Evolutionary conservation across 2,888 invertebrate genomes (phyloP).

Genomic region (Hoplodrina blanda): DNA sequence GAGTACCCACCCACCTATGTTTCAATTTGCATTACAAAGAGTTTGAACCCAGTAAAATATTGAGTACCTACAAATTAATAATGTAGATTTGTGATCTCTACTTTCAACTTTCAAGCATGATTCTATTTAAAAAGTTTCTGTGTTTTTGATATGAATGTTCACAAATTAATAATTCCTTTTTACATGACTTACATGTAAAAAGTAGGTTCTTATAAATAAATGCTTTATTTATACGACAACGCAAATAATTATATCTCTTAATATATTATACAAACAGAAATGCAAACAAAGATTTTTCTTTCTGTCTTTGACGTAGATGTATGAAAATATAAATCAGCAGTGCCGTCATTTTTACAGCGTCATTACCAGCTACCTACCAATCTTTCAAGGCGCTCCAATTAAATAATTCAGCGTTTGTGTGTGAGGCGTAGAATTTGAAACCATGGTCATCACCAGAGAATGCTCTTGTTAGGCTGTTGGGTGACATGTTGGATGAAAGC

Average conservation of each 20-base stretch:
- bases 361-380: neutral
- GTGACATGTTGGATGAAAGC: no score
- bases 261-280: constrained; percentile 30
- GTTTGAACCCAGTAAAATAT: constrained; percentile 2
- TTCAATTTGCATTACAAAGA: constrained; percentile 43
- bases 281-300: constrained; percentile 6
- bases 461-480: no score
- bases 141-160: constrained; percentile 2
- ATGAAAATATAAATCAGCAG: constrained; percentile 21
- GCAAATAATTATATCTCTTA: constrained; percentile 3
- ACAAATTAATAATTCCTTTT: neutral
- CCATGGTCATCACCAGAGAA: no score
- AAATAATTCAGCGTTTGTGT: no score
- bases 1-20: neutral
- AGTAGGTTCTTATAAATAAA: neutral
- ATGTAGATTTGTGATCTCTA: constrained; percentile 10
- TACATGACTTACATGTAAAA: neutral
- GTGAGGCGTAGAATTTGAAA: no score
- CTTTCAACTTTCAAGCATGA: neutral
- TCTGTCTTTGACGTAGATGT: constrained; percentile 27
- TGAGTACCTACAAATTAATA: neutral
- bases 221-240: neutral
- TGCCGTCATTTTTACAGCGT: neutral
- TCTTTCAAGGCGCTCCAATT: neutral
- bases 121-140: constrained; percentile 7